Conservation (phyloP, 2,797 vertebrate genomes). For the Heteromormyrus szaboi region DNA sequence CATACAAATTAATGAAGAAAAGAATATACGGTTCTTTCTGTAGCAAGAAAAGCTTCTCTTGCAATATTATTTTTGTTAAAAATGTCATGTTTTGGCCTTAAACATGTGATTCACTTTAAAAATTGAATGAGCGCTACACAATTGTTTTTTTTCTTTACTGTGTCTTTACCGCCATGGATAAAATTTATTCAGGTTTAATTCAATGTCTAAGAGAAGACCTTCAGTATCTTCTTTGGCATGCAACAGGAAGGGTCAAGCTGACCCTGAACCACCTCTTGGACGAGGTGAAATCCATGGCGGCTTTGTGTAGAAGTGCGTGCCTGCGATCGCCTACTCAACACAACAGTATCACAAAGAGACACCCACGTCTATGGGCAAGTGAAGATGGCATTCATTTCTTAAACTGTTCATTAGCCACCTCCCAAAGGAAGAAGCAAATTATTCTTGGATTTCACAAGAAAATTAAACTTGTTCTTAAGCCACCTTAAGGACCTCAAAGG, state of each 20-base stretch:
- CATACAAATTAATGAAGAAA: neutral
- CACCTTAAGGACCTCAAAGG: constrained; percentile 66
- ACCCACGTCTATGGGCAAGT: neutral
- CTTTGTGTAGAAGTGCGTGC: neutral
- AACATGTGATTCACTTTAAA: neutral
- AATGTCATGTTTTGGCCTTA: neutral
- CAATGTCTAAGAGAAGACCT: neutral
- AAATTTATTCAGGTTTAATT: constrained; percentile 3
- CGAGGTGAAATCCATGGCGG: neutral
- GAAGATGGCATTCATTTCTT: neutral
- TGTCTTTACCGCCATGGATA: neutral
- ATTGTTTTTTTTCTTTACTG: neutral
- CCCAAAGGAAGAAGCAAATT: constrained; percentile 59
- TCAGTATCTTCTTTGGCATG: neutral
- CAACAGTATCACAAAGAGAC: neutral
- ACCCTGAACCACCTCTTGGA: neutral
- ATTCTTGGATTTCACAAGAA: constrained; percentile 36
- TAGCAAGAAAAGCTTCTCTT: neutral
- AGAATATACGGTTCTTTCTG: neutral
- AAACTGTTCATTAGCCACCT: constrained; percentile 53
- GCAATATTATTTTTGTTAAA: neutral
- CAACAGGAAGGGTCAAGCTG: neutral
- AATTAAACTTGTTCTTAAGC: constrained; percentile 60
- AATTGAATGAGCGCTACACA: neutral
- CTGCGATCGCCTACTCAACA: neutral